Evolutionary conservation across 37 sponge, comb jelly and placozoan species (phyloP).

Genomic region (Crambe crambe): DNA sequence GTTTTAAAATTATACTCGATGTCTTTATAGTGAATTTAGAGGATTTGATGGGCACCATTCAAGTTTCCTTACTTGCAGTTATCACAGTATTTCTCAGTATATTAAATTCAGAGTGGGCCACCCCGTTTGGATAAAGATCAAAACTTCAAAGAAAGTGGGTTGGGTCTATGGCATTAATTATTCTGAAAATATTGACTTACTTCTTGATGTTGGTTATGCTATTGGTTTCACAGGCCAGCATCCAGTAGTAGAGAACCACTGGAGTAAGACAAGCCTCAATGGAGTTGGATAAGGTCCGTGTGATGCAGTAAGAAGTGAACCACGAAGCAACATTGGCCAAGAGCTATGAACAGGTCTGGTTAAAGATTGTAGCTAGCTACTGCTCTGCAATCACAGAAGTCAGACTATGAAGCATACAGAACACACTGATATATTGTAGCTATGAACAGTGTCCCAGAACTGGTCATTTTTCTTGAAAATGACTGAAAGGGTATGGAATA

Average conservation of each 20-base stretch:
- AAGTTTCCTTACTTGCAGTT: not conserved
- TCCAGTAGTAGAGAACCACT: constrained; percentile 59
- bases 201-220: not conserved
- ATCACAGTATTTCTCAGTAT: not conserved
- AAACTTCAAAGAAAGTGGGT: too few species aligned
- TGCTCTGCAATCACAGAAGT: too few species aligned
- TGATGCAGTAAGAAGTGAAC: constrained; percentile 82
- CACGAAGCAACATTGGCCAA: constrained; percentile 66
- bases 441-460: constrained; percentile 10
- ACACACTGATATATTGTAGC: not conserved
- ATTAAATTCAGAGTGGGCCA: too few species aligned
- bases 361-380: too few species aligned
- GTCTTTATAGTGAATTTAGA: too few species aligned
- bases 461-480: too few species aligned
- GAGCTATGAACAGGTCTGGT: too few species aligned
- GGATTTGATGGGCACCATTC: too few species aligned
- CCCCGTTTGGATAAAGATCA: too few species aligned
- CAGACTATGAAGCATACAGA: too few species aligned
- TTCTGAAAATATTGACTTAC: not conserved
- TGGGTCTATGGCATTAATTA: not conserved
- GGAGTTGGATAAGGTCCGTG: constrained; percentile 81
- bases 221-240: constrained; percentile 11
- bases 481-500: too few species aligned
- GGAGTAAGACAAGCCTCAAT: constrained; percentile 70
- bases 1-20: too few species aligned